Evolutionary conservation across 2,113 vertebrate genomes (phyloP), one percentile per base, ranked within the genome.

Genomic region (Calidris pygmaea): DNA sequence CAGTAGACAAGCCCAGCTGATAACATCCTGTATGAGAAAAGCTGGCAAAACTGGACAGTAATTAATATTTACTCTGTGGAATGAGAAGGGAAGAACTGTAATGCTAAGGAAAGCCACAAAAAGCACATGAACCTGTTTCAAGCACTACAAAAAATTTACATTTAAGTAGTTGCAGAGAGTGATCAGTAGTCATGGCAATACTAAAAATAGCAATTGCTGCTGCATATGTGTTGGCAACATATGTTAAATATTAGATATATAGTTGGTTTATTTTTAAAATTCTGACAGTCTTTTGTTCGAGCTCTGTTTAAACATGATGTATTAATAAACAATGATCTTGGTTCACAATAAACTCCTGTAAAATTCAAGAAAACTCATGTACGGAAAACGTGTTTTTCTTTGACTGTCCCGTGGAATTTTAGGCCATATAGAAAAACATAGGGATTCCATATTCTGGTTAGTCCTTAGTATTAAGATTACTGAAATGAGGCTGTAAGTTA

Each of bases 161-260:
- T 83, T 82, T 62, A 80, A 66, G 72, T 35, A 90, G 52, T 19
- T 83, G 41, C 32, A 79, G 71, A 75, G 27, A 62, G 19, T 88
- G 63, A 91, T 85, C 77, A 83, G 76, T 90, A 93, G 87, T 70
- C 81, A 93, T 59, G 50, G 72, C 32, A 48, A 95, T 76, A 73
- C 19, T 86, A 83, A 79, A 93, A 85, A 41, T 62, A 85, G 65
- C 7, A 19, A 68, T 58, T 72, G 37, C 45, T 79, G 53, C 50
- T 83, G 50, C n/a, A 2, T 50, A 50, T 71, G 41, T 74, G 22
- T 58, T 89, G 75, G 43, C 34, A 89, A 89, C 63, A 77, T 66
- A 65, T 5, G 30, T 74, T 78, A 88, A 88, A 67, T 85, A 89
- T 52, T 83, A 95, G 66, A 67, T 53, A 50, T 16, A n/a, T 12